Evolutionary conservation across 2,888 invertebrate genomes (phyloP), one percentile per base, ranked within the genome.

Genomic region (Microplitis manilae): DNA sequence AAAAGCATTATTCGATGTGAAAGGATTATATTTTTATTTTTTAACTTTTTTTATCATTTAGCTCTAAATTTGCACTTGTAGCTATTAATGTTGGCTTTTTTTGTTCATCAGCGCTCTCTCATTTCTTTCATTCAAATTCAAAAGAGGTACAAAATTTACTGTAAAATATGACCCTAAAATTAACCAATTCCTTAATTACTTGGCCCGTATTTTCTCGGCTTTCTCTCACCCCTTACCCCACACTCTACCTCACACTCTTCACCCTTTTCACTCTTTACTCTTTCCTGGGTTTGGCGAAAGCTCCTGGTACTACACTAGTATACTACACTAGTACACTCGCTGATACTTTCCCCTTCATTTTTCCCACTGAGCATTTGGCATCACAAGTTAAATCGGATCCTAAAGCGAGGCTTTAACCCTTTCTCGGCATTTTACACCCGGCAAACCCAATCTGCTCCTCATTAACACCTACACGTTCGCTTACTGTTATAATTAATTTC

Each of bases 161-260:
- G 77, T 69, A 77, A 88, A 88, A 87, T 87, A 88, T 86, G 85
- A 83, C 84, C 84, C 85, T 84, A 85, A 86, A 88, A 88, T 88
- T 87, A 88, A 88, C 88, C 85, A 84, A 88, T 87, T 87, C 84
- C 86, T 86, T 88, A 87, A 88, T 87, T 88, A 87, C 86, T 85
- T 85, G 82, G 84, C 85, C 84, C 84, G 85, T 82, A 86, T 85
- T 84, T 84, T 60, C 82, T 79, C 76, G 69, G 68, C 77, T 73
- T 41, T 77, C 71, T 73, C 76, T 68, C 68, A 50, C 50, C 50
- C 50, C 6, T 50, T 50, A 50, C 50, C 50, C 50, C 13, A 13
- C 72, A 73, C 76, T 77, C 72, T 68, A 67, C 59, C 50, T 69
- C 41, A 17, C 38, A 64, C 64, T 59, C 59, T 73, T 78, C 9